Evolutionary conservation across 2,797 vertebrate species (phyloP), one percentile per base, ranked within the genome.

Genomic region (Nannoperca australis): DNA sequence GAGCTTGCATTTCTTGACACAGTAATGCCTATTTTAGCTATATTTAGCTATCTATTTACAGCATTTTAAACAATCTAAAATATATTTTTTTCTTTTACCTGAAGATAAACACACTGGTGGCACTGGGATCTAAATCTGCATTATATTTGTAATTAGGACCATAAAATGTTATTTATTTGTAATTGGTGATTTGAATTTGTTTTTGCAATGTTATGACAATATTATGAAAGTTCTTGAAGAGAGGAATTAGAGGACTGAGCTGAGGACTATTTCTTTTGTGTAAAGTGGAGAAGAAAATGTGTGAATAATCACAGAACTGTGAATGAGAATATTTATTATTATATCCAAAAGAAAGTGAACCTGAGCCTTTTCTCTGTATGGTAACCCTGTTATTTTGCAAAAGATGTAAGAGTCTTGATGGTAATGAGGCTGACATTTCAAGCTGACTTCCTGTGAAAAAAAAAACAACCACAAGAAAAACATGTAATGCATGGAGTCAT

Each of bases 401-500:
- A 54, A 58, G 32, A 60, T 54, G 10, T 3, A 45, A 84, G 22
- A 59, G 70, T 20, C 56, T 59, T 47, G 58, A 58, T 65, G 49
- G 55, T 83, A 83, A 86, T 82, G 70, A 85, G 71, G 53, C 13
- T 83, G 87, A 81, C 87, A 85, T 89, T 85, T 85, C 36, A 63
- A 65, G 53, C 49, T 60, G 50, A 30, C 47, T 59, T 56, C 17
- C 3, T 11, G 5, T 30, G 24, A 36, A n/a, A 36, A 32, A 7
- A 7, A 1, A 18, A 67, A 69, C 36, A 2, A 45, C 8, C 14
- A 51, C 2, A 56, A 58, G 24, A 66, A 72, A 66, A 70, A 76
- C 45, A 61, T 32, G 30, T 50, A 63, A 65, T 9, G 22, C 49
- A 15, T 8, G 1, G 24, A 18, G 24, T 18, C 18, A 42, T 5